Conservation (phyloP, 1,140 invertebrate species). For the Trachelipus rathkii region DNA sequence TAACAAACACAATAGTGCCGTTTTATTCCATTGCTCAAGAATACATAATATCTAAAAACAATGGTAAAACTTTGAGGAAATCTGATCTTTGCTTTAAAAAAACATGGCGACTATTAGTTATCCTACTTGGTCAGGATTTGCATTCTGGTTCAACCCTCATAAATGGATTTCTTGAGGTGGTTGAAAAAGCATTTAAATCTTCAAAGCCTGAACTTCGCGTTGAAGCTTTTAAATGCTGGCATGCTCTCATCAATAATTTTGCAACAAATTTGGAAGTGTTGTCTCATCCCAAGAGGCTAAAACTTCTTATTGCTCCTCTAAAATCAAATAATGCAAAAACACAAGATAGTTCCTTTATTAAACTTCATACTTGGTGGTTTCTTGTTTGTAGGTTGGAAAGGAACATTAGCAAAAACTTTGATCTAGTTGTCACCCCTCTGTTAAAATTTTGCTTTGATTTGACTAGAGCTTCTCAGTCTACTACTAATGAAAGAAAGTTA, state of each 20-base stretch:
- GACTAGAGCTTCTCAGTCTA: background rate
- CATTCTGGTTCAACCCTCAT: constrained; percentile 56
- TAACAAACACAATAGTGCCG: constrained; percentile 24
- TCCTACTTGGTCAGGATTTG: constrained; percentile 57
- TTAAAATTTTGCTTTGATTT: constrained; percentile 65
- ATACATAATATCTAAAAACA: constrained; percentile 30
- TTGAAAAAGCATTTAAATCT: constrained; percentile 61
- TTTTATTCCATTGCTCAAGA: constrained; percentile 26
- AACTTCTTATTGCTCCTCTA: constrained; percentile 64
- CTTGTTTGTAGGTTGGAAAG: constrained; percentile 56
- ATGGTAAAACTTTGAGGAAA: constrained; percentile 48
- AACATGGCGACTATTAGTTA: constrained; percentile 58
- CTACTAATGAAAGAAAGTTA: constrained; percentile 25
- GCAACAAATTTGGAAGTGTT: constrained; percentile 59
- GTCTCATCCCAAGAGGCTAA: constrained; percentile 60
- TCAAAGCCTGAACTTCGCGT: constrained; percentile 49
- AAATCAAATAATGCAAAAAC: constrained; percentile 66
- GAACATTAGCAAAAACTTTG: constrained; percentile 54
- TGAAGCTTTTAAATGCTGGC: constrained; percentile 54
- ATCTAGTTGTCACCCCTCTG: constrained; percentile 59
- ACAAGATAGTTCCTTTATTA: constrained; percentile 60
- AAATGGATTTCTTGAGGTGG: constrained; percentile 59
- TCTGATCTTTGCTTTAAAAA: constrained; percentile 52
- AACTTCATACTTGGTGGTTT: constrained; percentile 67
- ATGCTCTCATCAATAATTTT: constrained; percentile 64